Conservation (phyloP, 1,140 invertebrate species). For the Lepidostoma basale region DNA sequence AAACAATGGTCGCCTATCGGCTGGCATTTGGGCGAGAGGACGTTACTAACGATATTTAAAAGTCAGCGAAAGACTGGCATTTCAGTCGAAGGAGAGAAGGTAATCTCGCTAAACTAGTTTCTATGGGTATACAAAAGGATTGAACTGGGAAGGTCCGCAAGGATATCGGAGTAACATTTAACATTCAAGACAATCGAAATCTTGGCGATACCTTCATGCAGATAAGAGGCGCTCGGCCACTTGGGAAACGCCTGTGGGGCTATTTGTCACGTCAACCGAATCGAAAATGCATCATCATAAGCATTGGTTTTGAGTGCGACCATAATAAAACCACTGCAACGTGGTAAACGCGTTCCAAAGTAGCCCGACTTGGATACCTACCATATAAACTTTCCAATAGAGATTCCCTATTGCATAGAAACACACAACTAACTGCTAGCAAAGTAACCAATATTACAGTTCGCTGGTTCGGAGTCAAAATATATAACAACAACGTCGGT, state of each 20-base stretch:
- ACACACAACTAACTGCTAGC: no score
- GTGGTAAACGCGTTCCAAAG: not conserved
- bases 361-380: not conserved
- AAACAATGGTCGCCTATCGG: not conserved
- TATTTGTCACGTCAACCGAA: constrained; percentile 2
- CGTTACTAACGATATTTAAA: constrained; percentile 21
- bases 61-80: constrained; percentile 25
- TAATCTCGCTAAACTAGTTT: constrained; percentile 4
- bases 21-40: constrained; percentile 11
- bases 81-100: not conserved
- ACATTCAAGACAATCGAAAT: constrained; percentile 11
- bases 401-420: no score
- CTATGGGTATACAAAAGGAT: not conserved
- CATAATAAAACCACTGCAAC: not conserved
- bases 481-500: no score
- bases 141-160: not conserved
- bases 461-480: no score
- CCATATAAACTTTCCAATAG: no score
- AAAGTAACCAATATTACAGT: no score
- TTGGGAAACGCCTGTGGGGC: not conserved
- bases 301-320: not conserved
- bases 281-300: not conserved
- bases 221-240: no score
- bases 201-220: no score
- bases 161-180: not conserved